Evolutionary conservation across 2,113 vertebrate genomes (phyloP).

Genomic region (Callithrix jacchus): DNA sequence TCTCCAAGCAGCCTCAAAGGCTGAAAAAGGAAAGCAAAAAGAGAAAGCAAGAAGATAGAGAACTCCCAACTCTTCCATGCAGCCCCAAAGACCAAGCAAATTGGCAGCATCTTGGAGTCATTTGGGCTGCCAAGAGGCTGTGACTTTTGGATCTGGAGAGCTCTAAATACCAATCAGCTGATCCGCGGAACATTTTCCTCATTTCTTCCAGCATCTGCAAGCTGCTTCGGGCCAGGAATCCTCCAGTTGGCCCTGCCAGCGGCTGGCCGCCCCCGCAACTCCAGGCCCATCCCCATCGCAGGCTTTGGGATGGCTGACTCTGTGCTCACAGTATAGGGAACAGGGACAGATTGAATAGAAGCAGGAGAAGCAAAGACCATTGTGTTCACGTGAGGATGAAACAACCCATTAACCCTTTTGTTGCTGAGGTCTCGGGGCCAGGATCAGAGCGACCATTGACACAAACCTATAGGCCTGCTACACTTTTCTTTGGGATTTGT

Average conservation of each 20-base stretch:
- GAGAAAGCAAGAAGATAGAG: too few species aligned
- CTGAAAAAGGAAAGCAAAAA: neutral
- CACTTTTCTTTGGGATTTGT: neutral
- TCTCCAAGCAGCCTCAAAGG: neutral
- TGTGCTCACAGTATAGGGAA: neutral
- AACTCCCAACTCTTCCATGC: neutral
- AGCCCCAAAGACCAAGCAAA: neutral
- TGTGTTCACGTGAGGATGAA: neutral
- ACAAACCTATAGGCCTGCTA: neutral
- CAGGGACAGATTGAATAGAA: neutral
- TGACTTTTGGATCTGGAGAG: neutral
- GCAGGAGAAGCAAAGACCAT: neutral
- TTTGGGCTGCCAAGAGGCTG: neutral
- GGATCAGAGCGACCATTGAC: neutral
- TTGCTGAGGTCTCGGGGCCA: neutral
- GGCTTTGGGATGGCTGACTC: neutral
- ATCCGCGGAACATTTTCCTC: neutral
- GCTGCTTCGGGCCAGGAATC: neutral
- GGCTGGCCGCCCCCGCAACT: neutral
- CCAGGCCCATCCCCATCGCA: fast-evolving
- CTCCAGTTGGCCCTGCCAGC: neutral
- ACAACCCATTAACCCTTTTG: neutral
- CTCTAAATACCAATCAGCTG: neutral
- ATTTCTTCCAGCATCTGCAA: neutral
- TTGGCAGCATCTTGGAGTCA: neutral